These are phyloP conservation scores for Nomada fucata DNA, from an alignment of 2,888 invertebrate genomes.

Conservation along the genomic window DNA sequence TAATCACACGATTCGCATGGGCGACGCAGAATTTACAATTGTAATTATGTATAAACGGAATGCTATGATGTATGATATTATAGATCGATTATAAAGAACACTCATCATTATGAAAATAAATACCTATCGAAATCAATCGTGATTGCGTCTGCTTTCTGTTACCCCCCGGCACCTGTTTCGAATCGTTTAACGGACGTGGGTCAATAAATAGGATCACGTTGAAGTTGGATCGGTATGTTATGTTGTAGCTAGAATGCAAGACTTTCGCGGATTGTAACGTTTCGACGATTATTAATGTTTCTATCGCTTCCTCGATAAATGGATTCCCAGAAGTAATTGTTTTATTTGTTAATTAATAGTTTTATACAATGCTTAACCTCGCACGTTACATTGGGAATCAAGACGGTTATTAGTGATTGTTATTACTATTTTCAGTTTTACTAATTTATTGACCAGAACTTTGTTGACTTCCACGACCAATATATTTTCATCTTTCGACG, in stretches of 20 bases:
- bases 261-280: neutral
- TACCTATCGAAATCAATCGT: slow-evolving; percentile 76
- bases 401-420: too few species aligned
- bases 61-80: slow-evolving; percentile 84
- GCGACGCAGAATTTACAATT: slow-evolving; percentile 80
- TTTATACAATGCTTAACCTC: too few species aligned
- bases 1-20: slow-evolving; percentile 74
- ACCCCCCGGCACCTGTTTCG: slow-evolving; percentile 16
- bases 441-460: too few species aligned
- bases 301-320: neutral
- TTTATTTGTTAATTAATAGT: neutral
- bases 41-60: slow-evolving; percentile 84
- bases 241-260: neutral
- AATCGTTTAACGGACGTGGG: slow-evolving; percentile 8
- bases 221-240: neutral
- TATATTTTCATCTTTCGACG: neutral
- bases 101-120: slow-evolving; percentile 83
- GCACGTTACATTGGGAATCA: too few species aligned
- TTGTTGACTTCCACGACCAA: too few species aligned
- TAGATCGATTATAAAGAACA: slow-evolving; percentile 84
- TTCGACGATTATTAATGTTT: neutral
- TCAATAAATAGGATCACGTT: slow-evolving; percentile 10
- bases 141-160: slow-evolving; percentile 6
- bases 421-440: too few species aligned
- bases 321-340: neutral